Evolutionary conservation across 2,797 vertebrate genomes (phyloP), one percentile per base, ranked within the genome.

Genomic region (Oreochromis mossambicus): DNA sequence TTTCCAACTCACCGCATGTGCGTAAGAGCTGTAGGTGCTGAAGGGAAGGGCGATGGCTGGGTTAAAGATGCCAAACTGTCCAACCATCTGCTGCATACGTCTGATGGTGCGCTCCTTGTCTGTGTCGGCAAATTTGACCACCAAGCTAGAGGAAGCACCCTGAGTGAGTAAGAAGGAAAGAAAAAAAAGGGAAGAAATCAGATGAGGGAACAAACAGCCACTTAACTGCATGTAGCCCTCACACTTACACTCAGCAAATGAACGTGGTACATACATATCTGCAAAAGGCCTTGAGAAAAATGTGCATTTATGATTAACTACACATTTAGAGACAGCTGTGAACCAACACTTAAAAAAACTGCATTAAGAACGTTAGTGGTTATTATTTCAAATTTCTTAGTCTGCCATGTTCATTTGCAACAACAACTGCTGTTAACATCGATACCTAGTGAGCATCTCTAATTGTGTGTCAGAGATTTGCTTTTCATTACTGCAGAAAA

Each of bases 51-150:
- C 96, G 83, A 99, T 97, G 90, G 98, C 98, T 0, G 98, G 98
- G 87, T 98, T 98, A 95, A 99, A 97, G 96, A 99, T 98, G 90
- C 98, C 98, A 94, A 99, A 98, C 96, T 99, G 98, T 86, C 98
- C 98, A 89, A 99, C 98, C 98, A 99, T 99, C 97, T 99, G 98
- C 95, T 99, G 98, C 98, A 99, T 99, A 85, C 98, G 98, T 79
- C 98, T 97, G 84, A 99, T 97, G 70, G 98, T 99, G 93, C 98
- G 97, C 94, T 99, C 98, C 95, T 99, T 99, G 96, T 99, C 98
- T n/a, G 98, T 99, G 97, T 99, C 98, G 5, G 98, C 98, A 84
- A 99, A 99, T 96, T 99, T 99, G 94, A 99, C 98, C 97, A 99
- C 98, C 96, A 99, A 97, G 97, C 98, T 99, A 94, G 98, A 99